Base-by-base conservation (phyloP, 2,888 invertebrate species). In the Nomada ruficornis region DNA sequence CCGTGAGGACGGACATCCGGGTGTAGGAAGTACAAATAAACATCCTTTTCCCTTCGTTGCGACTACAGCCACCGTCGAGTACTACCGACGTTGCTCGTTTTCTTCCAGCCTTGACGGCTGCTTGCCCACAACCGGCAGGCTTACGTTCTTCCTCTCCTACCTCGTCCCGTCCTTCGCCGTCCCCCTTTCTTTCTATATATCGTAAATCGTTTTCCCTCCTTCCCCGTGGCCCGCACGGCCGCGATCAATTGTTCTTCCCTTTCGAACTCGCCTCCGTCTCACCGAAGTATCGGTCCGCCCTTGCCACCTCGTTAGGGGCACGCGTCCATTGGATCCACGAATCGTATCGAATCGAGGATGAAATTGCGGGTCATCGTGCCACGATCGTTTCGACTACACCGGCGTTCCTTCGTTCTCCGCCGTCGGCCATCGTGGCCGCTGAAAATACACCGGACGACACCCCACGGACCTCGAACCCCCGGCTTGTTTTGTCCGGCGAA, bases 1-100 rank as follows among this genome's bases (percentile, higher is more conserved):
- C 83, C 79, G 82, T 73, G 82, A 86, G 82, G 84, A 84, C 81
- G 82, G 79, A 85, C 81, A 73, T 88, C 82, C 82, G 76, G 75
- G 65, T 85, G 83, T 83, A 86, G 85, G 82, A 86, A 77, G 85
- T 82, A 82, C 85, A 89, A 90, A 90, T 89, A 90, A 90, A 88
- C 86, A 89, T 83, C 85, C 70, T 60, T 70, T 74, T 62, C 72
- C 80, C 71, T 63, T 79, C 72, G 75, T 74, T 59, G 26, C 60
- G 54, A 42, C 75, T 73, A 67, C 71, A 63, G 63, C 57, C 69
- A 60, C 63, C 74, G 75, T 79, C 68, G 44, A 75, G 75, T 73
- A 87, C 63, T 60, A 72, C 62, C 77, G 52, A 50, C 67, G 72
- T 72, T 75, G 64, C 82, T 80, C 69, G 75, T 80, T 83, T 72